phyloP scores from a whole-genome alignment of 2,797 vertebrate genomes.

The Acrossocheilus fasciatus region DNA sequence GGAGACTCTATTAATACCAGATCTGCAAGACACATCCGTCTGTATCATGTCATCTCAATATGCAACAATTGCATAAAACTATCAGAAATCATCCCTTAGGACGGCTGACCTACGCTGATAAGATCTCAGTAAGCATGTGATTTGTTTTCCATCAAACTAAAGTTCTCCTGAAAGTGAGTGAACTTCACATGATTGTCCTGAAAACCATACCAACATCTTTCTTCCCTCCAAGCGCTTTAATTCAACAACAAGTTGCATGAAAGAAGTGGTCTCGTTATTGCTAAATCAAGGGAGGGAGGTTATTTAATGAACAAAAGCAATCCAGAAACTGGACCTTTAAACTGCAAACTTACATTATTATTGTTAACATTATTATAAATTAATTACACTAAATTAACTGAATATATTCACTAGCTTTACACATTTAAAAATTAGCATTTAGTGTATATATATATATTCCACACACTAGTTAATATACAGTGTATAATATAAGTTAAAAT shows the following conservation, averaged over 20 bases:
- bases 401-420: background rate
- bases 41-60: background rate
- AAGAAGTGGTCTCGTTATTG: background rate
- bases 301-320: background rate
- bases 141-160: background rate
- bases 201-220: background rate
- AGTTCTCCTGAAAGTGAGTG: background rate
- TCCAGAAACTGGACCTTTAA: background rate
- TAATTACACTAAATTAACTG: background rate
- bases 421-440: background rate
- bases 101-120: background rate
- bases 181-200: slow-evolving; percentile 23
- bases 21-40: background rate
- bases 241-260: background rate
- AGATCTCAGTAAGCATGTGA: background rate
- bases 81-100: background rate
- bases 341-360: background rate
- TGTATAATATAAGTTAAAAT: no score
- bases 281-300: background rate
- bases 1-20: slow-evolving; percentile 7
- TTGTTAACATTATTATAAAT: background rate
- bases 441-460: no score
- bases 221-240: background rate
- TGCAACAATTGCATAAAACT: background rate
- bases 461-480: background rate